Evolutionary conservation across 2,888 invertebrate species (phyloP).

Genomic region (Mesorhabditis sp.): DNA sequence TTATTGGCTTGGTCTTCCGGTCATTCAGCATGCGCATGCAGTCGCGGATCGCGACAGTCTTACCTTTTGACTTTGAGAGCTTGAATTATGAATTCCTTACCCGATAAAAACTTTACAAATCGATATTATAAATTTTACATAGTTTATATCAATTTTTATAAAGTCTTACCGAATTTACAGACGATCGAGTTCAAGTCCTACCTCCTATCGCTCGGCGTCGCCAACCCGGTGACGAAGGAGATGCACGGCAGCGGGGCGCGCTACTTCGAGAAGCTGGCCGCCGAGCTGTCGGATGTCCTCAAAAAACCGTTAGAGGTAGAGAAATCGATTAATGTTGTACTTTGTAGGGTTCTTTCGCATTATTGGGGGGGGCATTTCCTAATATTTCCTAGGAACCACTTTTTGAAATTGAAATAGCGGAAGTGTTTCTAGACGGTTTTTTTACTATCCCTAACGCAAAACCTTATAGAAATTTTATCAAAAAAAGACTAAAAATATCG

Average conservation of each 20-base stretch:
- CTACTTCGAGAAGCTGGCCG: slow-evolving; percentile 79
- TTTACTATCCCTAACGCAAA: too few species aligned
- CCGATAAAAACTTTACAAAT: background rate
- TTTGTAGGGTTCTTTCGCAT: too few species aligned
- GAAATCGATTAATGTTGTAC: too few species aligned
- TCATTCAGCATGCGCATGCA: too few species aligned
- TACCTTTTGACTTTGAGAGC: background rate
- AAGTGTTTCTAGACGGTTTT: too few species aligned
- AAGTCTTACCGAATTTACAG: slow-evolving; percentile 60
- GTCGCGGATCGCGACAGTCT: too few species aligned
- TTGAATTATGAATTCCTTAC: slow-evolving; percentile 5
- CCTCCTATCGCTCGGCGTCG: slow-evolving; percentile 90
- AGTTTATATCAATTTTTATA: background rate
- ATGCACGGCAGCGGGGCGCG: slow-evolving; percentile 78
- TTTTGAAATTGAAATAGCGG: too few species aligned
- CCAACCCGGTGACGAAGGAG: slow-evolving; percentile 90
- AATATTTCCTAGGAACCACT: too few species aligned
- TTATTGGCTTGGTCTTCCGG: too few species aligned
- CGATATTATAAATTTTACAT: background rate
- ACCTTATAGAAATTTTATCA: too few species aligned
- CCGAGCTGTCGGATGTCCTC: slow-evolving; percentile 79
- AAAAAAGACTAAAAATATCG: too few species aligned
- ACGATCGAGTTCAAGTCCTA: slow-evolving; percentile 92
- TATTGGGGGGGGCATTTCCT: too few species aligned
- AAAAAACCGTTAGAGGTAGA: slow-evolving; percentile 75